Evolutionary conservation across 2,797 vertebrate species (phyloP).

Genomic region (Valencia hispanica): DNA sequence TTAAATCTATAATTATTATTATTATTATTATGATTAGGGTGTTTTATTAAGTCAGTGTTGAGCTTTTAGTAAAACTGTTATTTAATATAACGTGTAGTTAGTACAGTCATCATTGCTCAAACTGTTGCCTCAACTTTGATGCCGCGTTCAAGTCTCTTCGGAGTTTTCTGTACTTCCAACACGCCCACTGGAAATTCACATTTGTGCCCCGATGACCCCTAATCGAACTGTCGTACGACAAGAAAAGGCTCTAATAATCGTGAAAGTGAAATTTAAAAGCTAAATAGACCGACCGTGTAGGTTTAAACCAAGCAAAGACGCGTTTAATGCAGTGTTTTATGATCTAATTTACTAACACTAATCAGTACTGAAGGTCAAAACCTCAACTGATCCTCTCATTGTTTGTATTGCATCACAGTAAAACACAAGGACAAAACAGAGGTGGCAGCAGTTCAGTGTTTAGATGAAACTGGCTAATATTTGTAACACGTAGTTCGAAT

Average conservation of each 20-base stretch:
- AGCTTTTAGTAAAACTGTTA: neutral
- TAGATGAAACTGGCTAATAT: neutral
- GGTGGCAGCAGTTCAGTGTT: neutral
- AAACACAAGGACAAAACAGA: neutral
- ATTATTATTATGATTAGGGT: neutral
- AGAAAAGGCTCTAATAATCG: neutral
- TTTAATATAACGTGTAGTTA: neutral
- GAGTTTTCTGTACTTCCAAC: conserved; percentile 3
- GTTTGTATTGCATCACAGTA: too few species aligned
- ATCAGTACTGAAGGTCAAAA: too few species aligned
- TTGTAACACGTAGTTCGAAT: neutral
- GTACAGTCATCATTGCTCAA: neutral
- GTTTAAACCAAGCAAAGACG: neutral
- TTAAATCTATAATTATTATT: too few species aligned
- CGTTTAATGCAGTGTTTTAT: neutral
- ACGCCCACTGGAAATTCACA: conserved; percentile 4
- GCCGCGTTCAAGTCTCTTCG: neutral
- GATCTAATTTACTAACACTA: neutral
- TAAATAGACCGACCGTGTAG: neutral
- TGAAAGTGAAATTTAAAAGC: neutral
- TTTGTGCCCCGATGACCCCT: neutral
- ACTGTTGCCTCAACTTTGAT: neutral
- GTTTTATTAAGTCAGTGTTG: neutral
- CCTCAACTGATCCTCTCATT: too few species aligned
- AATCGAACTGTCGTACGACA: neutral